Percentiles rank a stretch among this genome's conserved stretches.
These are phyloP conservation scores for Coregonus suidteri DNA, from an alignment of 2,797 vertebrate species.

Conservation along the genomic window DNA sequence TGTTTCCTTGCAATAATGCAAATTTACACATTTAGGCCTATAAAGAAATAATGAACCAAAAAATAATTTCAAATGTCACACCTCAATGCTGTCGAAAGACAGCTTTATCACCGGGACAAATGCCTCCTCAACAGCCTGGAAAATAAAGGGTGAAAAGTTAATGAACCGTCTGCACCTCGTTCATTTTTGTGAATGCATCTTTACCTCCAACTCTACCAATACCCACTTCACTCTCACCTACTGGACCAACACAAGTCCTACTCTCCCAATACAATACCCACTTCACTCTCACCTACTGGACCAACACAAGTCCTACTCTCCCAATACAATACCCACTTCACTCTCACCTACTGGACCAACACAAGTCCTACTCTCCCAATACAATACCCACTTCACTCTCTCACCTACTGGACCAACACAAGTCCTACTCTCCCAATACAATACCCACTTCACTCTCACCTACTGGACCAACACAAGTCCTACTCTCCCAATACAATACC, in stretches of 20 bases:
- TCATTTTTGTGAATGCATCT: neutral
- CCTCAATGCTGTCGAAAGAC: conserved; percentile 88
- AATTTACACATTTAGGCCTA: neutral
- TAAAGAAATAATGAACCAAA: neutral
- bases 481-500: conserved; percentile 23
- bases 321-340: conserved; percentile 59
- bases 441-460: conserved; percentile 59
- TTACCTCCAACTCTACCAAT: neutral
- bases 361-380: too few relatives aligned
- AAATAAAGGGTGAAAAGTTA: neutral
- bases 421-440: too few relatives aligned
- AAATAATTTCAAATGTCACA: conserved; percentile 50
- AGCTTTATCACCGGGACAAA: conserved; percentile 92
- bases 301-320: too few relatives aligned
- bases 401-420: too few relatives aligned
- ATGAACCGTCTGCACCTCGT: neutral
- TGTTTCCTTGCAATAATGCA: neutral
- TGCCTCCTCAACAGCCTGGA: conserved; percentile 85
- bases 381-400: conserved; percentile 62
- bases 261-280: conserved; percentile 50
- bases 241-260: too few relatives aligned
- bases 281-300: conserved; percentile 30
- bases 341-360: too few relatives aligned
- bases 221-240: too few relatives aligned
- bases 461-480: too few relatives aligned